These are phyloP conservation scores for Drosophila biarmipes DNA, from an alignment of 1,140 invertebrate species.

Conservation along the genomic window DNA sequence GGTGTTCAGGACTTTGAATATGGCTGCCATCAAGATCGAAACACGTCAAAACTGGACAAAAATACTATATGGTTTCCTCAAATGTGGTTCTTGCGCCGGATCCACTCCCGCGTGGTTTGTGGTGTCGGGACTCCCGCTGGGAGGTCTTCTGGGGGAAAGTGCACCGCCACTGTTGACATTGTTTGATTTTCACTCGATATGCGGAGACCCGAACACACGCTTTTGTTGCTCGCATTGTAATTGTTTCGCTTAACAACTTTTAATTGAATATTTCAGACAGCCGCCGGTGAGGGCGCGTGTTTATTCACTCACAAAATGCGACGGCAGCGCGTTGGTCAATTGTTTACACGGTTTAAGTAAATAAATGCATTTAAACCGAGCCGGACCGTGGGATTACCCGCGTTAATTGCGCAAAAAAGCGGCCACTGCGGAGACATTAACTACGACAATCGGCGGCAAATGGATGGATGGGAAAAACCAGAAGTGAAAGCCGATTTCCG, in stretches of 20 bases:
- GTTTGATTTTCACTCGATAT: slow-evolving; percentile 53
- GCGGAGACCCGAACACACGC: slow-evolving; percentile 15
- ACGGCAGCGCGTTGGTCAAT: slow-evolving; percentile 55
- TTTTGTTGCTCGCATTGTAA: slow-evolving; percentile 54
- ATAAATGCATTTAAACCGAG: slow-evolving; percentile 61
- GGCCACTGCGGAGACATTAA: slow-evolving; percentile 44
- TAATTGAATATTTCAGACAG: slow-evolving; percentile 75
- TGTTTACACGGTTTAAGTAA: slow-evolving; percentile 76
- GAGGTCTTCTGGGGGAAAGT: slow-evolving; percentile 15
- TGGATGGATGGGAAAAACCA: slow-evolving; percentile 4
- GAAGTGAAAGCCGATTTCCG: slow-evolving; percentile 44
- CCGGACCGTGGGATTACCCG: slow-evolving; percentile 37
- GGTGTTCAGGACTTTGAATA: no score
- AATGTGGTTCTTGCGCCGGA: not conserved
- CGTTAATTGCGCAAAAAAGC: slow-evolving; percentile 44
- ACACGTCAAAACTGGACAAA: no score
- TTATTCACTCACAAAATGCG: slow-evolving; percentile 49
- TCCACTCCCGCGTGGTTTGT: slow-evolving; percentile 8
- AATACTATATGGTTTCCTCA: no score
- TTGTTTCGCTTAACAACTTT: slow-evolving; percentile 76
- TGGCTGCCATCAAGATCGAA: no score
- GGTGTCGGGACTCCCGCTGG: slow-evolving; percentile 2
- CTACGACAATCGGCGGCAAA: slow-evolving; percentile 1
- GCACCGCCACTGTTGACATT: slow-evolving; percentile 64
- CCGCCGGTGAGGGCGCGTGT: slow-evolving; percentile 25